phyloP scores from a whole-genome alignment of 1,140 invertebrate genomes.

The Drosophila ficusphila region DNA sequence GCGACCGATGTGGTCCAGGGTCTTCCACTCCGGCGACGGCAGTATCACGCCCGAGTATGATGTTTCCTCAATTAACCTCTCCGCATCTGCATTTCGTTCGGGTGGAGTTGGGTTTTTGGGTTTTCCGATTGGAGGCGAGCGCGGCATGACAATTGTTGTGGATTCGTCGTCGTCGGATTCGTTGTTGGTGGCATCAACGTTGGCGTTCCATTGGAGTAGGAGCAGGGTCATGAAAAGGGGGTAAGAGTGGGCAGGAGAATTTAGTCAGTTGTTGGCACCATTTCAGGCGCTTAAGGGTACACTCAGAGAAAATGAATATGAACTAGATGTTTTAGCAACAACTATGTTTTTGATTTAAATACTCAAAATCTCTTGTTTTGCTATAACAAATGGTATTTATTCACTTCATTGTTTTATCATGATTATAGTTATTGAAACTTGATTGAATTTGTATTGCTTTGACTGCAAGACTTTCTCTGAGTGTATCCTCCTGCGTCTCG shows the following conservation, averaged over 20 bases:
- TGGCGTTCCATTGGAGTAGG: slow-evolving; percentile 65
- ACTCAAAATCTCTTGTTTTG: no score
- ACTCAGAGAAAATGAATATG: slow-evolving; percentile 19
- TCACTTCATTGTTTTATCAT: no score
- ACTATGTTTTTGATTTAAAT: no score
- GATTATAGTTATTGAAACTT: no score
- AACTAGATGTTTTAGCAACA: no score
- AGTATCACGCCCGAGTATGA: slow-evolving; percentile 95
- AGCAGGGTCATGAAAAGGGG: neutral
- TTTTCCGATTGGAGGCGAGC: slow-evolving; percentile 14
- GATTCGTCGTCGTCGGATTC: slow-evolving; percentile 19
- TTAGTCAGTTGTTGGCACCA: slow-evolving; percentile 75
- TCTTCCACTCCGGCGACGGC: slow-evolving; percentile 95
- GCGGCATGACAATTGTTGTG: slow-evolving; percentile 68
- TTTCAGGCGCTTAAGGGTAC: slow-evolving; percentile 38
- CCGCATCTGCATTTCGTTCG: slow-evolving; percentile 85
- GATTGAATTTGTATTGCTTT: neutral
- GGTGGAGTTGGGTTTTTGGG: slow-evolving; percentile 25
- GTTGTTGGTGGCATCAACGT: slow-evolving; percentile 77
- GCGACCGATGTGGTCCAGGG: slow-evolving; percentile 91
- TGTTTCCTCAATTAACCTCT: slow-evolving; percentile 93
- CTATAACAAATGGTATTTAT: no score
- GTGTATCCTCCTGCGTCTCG: slow-evolving; percentile 10
- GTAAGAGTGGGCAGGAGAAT: slow-evolving; percentile 37
- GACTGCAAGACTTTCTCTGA: slow-evolving; percentile 6